Conservation (phyloP, 1,140 invertebrate species). For the Drosophila seguyi region DNA sequence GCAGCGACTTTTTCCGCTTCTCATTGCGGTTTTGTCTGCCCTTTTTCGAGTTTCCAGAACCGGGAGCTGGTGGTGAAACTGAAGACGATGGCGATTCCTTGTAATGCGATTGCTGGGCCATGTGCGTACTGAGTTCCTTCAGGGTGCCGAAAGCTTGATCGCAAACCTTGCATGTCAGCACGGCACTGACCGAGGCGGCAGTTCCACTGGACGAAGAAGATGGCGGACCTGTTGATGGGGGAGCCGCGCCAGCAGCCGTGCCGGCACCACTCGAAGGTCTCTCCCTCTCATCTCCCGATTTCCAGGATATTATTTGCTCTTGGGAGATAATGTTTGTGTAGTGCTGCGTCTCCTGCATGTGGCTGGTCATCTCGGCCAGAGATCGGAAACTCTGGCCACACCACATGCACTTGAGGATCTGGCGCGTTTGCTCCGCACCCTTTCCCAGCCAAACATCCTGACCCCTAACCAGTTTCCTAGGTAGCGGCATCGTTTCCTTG, state of each 20-base stretch:
- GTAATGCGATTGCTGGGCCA: constrained; percentile 99
- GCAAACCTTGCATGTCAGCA: constrained; percentile 98
- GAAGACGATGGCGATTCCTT: constrained; percentile 91
- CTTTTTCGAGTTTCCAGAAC: constrained; percentile 89
- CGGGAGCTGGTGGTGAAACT: constrained; percentile 10
- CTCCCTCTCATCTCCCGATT: constrained; percentile 91
- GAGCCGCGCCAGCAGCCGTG: neutral
- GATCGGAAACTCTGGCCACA: constrained; percentile 98
- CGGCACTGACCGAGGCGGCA: constrained; percentile 86
- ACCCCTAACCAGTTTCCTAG: constrained; percentile 97
- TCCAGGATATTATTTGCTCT: constrained; percentile 98
- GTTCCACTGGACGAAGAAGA: constrained; percentile 87
- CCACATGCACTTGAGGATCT: constrained; percentile 99
- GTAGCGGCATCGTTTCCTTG: constrained; percentile 96
- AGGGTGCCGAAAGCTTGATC: constrained; percentile 97
- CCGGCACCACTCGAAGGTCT: constrained; percentile 41
- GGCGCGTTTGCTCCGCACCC: constrained; percentile 97
- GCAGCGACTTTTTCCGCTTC: constrained; percentile 96
- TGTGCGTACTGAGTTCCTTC: constrained; percentile 98
- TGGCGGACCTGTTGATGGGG: constrained; percentile 6
- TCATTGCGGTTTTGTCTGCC: constrained; percentile 92
- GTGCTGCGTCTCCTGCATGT: constrained; percentile 99
- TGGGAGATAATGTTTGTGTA: constrained; percentile 99
- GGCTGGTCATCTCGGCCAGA: constrained; percentile 98
- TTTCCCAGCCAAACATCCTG: constrained; percentile 99